Evolutionary conservation across 2,797 vertebrate species (phyloP), one percentile per base, ranked within the genome.

Genomic region (Morelia viridis): DNA sequence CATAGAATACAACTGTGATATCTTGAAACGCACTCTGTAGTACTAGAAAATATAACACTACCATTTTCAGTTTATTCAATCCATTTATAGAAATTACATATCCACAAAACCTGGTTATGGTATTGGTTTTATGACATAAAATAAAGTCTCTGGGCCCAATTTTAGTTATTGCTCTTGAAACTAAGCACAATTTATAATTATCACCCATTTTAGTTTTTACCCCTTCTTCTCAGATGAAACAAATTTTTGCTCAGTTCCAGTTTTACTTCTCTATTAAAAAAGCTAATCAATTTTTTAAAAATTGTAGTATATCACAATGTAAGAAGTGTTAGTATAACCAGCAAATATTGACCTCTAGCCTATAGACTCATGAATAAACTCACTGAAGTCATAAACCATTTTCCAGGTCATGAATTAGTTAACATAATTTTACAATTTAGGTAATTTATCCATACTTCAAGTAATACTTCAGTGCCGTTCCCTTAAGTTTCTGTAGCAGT

Each of bases 101-200:
- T 60, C 28, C 28, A 92, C 93, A 95, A 94, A 91, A 89, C 62
- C 58, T 89, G 94, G 91, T 91, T 10, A 92, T 87, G 93, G 35
- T 57, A 19, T 50, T 60, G 85, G 87, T 92, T 61, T 92, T 93
- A 93, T 62, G 53, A 94, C 92, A 93, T 92, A 86, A 87, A 84
- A 83, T 93, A 95, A 92, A 92, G 95, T 87, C 90, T 85, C 10
- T 91, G 89, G 60, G 60, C 62, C 71, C 88, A 88, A 94, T 96
- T 96, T 96, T 19, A 94, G 93, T 90, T 91, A 85, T 92, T 92
- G 84, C 46, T 92, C 94, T 96, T 93, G 94, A 92, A 94, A 94
- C 24, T 85, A 57, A 88, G 60, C 56, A 92, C n/a, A 10, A 90
- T 7, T 64, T 91, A 94, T 60, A 28, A 46, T 92, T 88, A 93